Evolutionary conservation across 1,140 invertebrate species (phyloP), one percentile per base, ranked within the genome.

Genomic region (Saxidomus purpurata): DNA sequence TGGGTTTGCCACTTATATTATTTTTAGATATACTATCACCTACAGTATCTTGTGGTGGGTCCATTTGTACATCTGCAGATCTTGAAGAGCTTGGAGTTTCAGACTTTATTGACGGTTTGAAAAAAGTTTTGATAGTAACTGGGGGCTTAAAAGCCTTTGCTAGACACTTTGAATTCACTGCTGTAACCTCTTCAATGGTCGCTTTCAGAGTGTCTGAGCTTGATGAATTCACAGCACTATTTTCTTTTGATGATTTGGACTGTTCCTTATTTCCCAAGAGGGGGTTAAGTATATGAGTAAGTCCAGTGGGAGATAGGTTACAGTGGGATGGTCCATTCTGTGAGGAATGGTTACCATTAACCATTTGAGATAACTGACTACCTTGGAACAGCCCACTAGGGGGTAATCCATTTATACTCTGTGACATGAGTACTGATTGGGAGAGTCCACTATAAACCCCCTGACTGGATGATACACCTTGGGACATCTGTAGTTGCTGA

Each of bases 81-180:
- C 19, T 77, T 17, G 11, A 9, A 31, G 69, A 11, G 36, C 19
- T n/a, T 3, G 17, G 19, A 19, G 36, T 28, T 71, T 71, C 28
- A 9, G 67, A 22, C 31, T 71, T 49, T 43, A 28, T 81, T 17
- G 89, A 79, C 40, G 94, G 86, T 92, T 94, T 94, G 83, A 95
- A 95, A 85, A 94, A 95, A 38, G 87, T 93, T 84, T 92, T 93
- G 19, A 95, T 93, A 11, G 94, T 95, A 1, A 95, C 89, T 34
- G 94, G 94, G 25, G 94, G 94, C 55, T 87, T 91, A 13, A 93
- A 47, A n/a, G 94, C 94, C 43, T 92, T 92, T 40, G 80, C 55
- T 28, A 90, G 76, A 80, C 89, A 93, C 88, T 93, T 94, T 11
- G 76, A 61, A 38, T 91, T 91, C 15, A 95, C 93, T 31, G 90